Evolutionary conservation across 2,113 vertebrate species (phyloP), one percentile per base, ranked within the genome.

Genomic region (Riparia riparia): DNA sequence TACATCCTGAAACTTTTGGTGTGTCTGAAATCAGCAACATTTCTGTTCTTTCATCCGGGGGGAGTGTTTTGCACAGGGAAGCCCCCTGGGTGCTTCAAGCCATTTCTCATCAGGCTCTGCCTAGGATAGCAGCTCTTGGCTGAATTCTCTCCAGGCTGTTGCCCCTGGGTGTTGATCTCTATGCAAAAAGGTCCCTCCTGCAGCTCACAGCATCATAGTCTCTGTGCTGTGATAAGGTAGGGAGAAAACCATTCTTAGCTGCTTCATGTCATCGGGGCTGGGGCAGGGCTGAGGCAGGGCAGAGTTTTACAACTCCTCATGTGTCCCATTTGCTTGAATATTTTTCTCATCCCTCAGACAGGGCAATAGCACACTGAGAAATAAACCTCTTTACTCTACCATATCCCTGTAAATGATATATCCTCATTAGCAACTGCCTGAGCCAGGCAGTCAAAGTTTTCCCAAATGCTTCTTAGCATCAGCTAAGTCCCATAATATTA

Each of bases 401-500:
- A 24, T 72, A 90, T 94, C 93, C 89, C 73, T 82, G 68, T 96
- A 94, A 95, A 74, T 89, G 94, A 95, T 90, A 96, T 89, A 95
- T 96, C 82, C 95, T 97, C 93, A 96, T 96, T 97, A 97, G 86
- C 89, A 96, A 56, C 70, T 76, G 89, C 95, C 93, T 94, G 93
- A 82, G 82, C 76, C 70, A 96, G 96, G 95, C 97, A 96, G 92
- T 96, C 96, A 96, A 88, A 93, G 84, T 96, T 97, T 95, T 96
- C 96, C 96, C 96, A 97, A 93, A 94, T 94, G 95, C 96, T 96
- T 95, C 95, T 96, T 96, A 97, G 95, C 90, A 90, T 95, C 95
- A 96, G 92, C 95, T 96, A 95, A 97, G 86, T 93, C 70, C 9
- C 94, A 95, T 95, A 97, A 95, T 95, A 97, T 95, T 97, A 96